Evolutionary conservation across 1,140 invertebrate species (phyloP).

Genomic region (Caenorhabditis briggsae): DNA sequence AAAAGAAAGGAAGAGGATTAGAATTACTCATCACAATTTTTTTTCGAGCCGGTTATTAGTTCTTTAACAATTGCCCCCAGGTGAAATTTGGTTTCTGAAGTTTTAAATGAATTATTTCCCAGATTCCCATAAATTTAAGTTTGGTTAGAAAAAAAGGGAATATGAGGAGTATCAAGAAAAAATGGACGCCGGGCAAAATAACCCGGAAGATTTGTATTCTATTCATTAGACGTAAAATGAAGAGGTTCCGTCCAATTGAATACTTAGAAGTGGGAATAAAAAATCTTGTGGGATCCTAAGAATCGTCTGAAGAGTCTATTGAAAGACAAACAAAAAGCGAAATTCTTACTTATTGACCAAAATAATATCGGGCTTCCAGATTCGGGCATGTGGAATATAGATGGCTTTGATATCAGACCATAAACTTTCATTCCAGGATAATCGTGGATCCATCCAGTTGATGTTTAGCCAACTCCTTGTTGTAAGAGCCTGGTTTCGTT

Average conservation of each 20-base stretch:
- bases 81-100: neutral
- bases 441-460: slow-evolving; percentile 74
- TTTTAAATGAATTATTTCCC: slow-evolving; percentile 6
- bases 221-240: neutral
- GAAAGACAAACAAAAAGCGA: neutral
- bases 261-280: neutral
- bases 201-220: slow-evolving; percentile 34
- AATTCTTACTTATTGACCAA: slow-evolving; percentile 72
- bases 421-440: slow-evolving; percentile 72
- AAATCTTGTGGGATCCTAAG: too few relatives aligned
- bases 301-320: neutral
- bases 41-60: neutral
- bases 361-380: slow-evolving; percentile 77
- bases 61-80: neutral
- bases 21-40: neutral
- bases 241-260: slow-evolving; percentile 28
- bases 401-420: slow-evolving; percentile 76
- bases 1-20: neutral
- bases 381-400: slow-evolving; percentile 73
- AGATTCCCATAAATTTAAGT: neutral
- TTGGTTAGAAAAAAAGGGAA: neutral
- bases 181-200: neutral
- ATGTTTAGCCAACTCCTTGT: slow-evolving; percentile 76
- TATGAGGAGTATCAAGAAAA: neutral
- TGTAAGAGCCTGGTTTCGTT: slow-evolving; percentile 76